phyloP scores from a whole-genome alignment of 92 coral and sea anemone species.

The Palythoa grandis region DNA sequence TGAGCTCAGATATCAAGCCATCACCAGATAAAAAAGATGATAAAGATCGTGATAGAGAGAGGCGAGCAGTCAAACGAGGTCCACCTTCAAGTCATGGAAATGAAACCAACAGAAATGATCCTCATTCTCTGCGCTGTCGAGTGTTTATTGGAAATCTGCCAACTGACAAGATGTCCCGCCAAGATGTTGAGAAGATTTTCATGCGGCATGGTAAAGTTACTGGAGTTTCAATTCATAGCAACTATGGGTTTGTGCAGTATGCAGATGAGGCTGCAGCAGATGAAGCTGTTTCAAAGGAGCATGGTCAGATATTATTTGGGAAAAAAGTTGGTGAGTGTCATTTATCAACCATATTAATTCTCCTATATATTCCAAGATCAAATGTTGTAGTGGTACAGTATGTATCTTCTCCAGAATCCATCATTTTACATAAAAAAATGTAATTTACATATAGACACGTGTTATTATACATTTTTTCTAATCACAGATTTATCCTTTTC shows the following conservation, averaged over 20 bases:
- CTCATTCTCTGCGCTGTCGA: constrained; percentile 92
- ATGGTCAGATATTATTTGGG: constrained; percentile 74
- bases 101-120: constrained; percentile 92
- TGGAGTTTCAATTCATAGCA: constrained; percentile 84
- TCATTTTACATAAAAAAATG: no score
- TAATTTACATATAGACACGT: no score
- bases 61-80: constrained; percentile 2
- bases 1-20: constrained; percentile 33
- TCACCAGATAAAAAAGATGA: constrained; percentile 36
- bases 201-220: constrained; percentile 77
- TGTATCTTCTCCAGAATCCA: no score
- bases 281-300: constrained; percentile 85
- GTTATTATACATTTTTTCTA: no score
- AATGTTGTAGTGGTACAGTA: no score
- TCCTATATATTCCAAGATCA: no score
- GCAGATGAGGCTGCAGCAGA: constrained; percentile 90
- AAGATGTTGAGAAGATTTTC: constrained; percentile 88
- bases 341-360: not conserved
- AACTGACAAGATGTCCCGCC: constrained; percentile 76
- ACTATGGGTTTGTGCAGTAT: constrained; percentile 96
- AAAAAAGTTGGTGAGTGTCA: constrained; percentile 85
- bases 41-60: constrained; percentile 33
- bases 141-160: constrained; percentile 90
- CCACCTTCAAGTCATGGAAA: not conserved
- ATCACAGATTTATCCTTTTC: no score